Evolutionary conservation across 1,140 invertebrate species (phyloP).

Genomic region (Ditylenchus dipsaci): DNA sequence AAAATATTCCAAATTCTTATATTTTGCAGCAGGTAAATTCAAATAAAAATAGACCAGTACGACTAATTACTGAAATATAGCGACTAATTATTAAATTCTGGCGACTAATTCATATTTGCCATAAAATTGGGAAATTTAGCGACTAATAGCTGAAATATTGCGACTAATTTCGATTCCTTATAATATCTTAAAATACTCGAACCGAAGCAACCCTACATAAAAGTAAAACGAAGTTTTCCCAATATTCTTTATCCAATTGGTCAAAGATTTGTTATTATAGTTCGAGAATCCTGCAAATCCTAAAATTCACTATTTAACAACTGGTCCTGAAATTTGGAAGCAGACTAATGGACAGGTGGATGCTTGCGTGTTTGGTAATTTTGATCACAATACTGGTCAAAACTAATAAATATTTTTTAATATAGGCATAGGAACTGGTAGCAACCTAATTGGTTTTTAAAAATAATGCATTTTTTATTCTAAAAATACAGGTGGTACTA

Average conservation of each 20-base stretch:
- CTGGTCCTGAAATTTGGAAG: conserved; percentile 55
- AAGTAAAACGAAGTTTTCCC: too few relatives aligned
- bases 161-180: too few relatives aligned
- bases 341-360: conserved; percentile 55
- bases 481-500: conserved; percentile 20
- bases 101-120: too few relatives aligned
- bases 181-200: too few relatives aligned
- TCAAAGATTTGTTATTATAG: conserved; percentile 33
- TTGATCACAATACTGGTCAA: too few relatives aligned
- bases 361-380: conserved; percentile 44
- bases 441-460: conserved; percentile 29
- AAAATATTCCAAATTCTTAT: conserved; percentile 48
- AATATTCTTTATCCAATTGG: too few relatives aligned
- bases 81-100: too few relatives aligned
- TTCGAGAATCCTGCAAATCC: conserved; percentile 55
- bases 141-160: too few relatives aligned
- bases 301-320: conserved; percentile 52
- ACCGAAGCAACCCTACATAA: too few relatives aligned
- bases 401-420: too few relatives aligned
- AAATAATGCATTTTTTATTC: neutral
- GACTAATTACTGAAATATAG: too few relatives aligned
- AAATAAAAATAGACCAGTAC: conserved; percentile 2
- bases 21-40: conserved; percentile 47
- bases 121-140: too few relatives aligned
- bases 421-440: conserved; percentile 46